Evolutionary conservation across 2,888 invertebrate species (phyloP).

Genomic region (Diplazon laetatorius): DNA sequence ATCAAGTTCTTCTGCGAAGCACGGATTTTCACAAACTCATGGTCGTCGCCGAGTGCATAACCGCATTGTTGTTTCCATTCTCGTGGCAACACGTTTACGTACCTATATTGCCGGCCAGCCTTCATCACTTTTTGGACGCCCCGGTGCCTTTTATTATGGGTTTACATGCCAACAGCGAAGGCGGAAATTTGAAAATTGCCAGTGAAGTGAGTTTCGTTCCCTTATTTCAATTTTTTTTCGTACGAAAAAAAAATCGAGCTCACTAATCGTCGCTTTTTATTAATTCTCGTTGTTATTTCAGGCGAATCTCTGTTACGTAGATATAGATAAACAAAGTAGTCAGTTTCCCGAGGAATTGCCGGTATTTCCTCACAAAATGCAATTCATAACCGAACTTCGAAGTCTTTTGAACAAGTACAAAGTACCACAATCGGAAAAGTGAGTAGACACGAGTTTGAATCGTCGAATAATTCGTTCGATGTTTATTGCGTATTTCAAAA

Average conservation of each 20-base stretch:
- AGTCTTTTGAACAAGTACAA: conserved; percentile 86
- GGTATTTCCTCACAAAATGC: conserved; percentile 94
- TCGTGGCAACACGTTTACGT: conserved; percentile 99
- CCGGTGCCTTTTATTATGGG: conserved; percentile 99
- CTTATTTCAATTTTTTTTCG: conserved; percentile 13
- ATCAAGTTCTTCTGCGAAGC: conserved; percentile 97
- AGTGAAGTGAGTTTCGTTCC: conserved; percentile 81
- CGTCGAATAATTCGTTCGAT: neutral
- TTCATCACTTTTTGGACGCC: conserved; percentile 98
- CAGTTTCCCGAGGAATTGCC: conserved; percentile 98
- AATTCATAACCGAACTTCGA: conserved; percentile 92
- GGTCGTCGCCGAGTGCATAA: conserved; percentile 97
- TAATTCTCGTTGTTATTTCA: conserved; percentile 82
- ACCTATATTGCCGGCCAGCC: conserved; percentile 96
- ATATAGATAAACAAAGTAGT: conserved; percentile 96
- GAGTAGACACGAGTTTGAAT: conserved; percentile 66
- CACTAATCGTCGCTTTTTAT: neutral
- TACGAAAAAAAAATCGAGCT: neutral
- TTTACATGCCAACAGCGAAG: conserved; percentile 83
- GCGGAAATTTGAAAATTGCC: conserved; percentile 82
- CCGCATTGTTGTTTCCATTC: conserved; percentile 95
- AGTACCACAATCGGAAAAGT: conserved; percentile 81
- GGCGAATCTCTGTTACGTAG: conserved; percentile 96
- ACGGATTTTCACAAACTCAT: conserved; percentile 97
- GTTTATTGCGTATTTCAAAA: neutral